Evolutionary conservation across 2,888 invertebrate genomes (phyloP).

Genomic region (Diarsia brunnea): DNA sequence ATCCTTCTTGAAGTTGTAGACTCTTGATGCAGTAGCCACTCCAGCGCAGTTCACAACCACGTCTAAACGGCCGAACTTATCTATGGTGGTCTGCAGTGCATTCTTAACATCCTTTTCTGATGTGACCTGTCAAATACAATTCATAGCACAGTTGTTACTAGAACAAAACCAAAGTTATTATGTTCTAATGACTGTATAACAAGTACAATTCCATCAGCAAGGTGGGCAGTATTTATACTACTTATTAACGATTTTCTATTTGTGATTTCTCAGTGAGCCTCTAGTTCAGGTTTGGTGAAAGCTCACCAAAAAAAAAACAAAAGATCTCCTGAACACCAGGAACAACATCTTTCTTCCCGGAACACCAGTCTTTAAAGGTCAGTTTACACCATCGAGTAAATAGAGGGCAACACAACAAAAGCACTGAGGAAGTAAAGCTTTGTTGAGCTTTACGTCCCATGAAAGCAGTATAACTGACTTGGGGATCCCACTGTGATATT

Average conservation of each 20-base stretch:
- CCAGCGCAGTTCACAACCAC: slow-evolving; percentile 99
- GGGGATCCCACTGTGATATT: too few species aligned
- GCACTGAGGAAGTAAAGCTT: background rate
- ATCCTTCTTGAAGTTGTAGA: slow-evolving; percentile 97
- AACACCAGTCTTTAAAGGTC: too few species aligned
- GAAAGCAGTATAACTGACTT: too few species aligned
- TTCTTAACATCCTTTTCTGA: slow-evolving; percentile 95
- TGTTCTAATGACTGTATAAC: background rate
- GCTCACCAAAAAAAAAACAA: background rate
- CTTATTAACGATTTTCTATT: background rate
- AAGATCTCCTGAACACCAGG: too few species aligned
- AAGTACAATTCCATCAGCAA: background rate
- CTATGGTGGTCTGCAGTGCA: slow-evolving; percentile 93
- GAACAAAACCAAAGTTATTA: background rate
- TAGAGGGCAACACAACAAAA: background rate
- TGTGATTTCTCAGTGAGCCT: background rate
- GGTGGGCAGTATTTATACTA: background rate
- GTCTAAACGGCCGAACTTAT: slow-evolving; percentile 96
- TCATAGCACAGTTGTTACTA: background rate
- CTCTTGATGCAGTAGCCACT: slow-evolving; percentile 96
- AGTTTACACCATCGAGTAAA: background rate
- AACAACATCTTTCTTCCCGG: too few species aligned
- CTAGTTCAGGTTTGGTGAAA: background rate
- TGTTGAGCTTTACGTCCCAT: too few species aligned
- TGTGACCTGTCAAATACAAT: slow-evolving; percentile 91